phyloP scores from a whole-genome alignment of 2,888 invertebrate genomes.

The Pseudanteris insignis region DNA sequence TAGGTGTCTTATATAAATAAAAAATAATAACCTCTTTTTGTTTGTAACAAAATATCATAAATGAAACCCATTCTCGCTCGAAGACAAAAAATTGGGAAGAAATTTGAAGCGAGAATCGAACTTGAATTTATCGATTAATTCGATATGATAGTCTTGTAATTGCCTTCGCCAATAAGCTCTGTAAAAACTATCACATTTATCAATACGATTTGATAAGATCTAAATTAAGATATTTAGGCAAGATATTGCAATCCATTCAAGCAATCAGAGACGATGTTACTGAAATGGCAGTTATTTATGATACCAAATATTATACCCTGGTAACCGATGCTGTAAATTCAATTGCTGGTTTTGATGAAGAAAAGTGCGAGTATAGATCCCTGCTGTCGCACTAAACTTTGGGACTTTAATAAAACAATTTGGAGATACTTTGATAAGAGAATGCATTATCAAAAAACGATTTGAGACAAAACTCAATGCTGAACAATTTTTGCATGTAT shows the following conservation, averaged over 20 bases:
- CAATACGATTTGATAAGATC: slow-evolving; percentile 3
- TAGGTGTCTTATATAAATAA: too few species aligned
- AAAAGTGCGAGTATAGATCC: slow-evolving; percentile 3
- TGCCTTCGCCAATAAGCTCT: slow-evolving; percentile 4
- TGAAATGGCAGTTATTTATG: slow-evolving; percentile 1
- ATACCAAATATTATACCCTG: slow-evolving; percentile 1
- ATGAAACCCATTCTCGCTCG: too few species aligned
- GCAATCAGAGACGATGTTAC: not conserved
- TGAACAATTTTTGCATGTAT: slow-evolving; percentile 12
- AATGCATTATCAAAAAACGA: slow-evolving; percentile 11
- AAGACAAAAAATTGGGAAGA: too few species aligned
- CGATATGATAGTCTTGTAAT: slow-evolving; percentile 3
- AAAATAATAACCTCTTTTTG: too few species aligned
- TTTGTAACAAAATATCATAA: too few species aligned
- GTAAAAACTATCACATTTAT: slow-evolving; percentile 4
- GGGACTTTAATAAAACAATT: slow-evolving; percentile 20
- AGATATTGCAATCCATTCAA: not conserved
- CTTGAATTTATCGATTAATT: slow-evolving; percentile 3
- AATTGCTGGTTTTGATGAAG: slow-evolving; percentile 10
- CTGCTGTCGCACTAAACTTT: slow-evolving; percentile 13
- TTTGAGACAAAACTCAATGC: not conserved
- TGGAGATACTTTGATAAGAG: not conserved
- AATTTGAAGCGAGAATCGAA: too few species aligned
- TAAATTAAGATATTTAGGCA: slow-evolving; percentile 5
- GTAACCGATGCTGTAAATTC: slow-evolving; percentile 4